Conservation (phyloP, 35 echinoderm and acorn worm species). For the Apostichopus californicus region DNA sequence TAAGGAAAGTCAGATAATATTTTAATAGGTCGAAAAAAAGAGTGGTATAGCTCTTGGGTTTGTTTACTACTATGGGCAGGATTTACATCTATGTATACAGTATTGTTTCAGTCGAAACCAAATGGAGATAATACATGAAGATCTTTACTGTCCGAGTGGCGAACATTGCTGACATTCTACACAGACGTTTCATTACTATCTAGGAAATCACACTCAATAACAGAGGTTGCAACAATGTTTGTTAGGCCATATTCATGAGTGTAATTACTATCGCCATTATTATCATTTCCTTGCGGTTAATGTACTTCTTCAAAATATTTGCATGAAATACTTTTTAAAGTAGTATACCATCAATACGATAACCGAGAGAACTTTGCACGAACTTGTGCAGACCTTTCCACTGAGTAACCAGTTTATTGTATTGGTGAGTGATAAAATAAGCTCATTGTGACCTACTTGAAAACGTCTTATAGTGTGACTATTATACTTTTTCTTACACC, state of each 20-base stretch:
- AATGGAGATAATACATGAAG: background rate
- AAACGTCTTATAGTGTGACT: background rate
- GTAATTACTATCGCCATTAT: no score
- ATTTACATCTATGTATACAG: slow-evolving; percentile 25
- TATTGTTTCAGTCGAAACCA: slow-evolving; percentile 23
- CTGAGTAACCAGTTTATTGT: background rate
- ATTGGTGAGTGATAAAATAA: background rate
- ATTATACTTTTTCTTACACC: background rate
- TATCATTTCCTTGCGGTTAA: background rate
- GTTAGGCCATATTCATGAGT: background rate
- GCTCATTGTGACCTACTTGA: background rate
- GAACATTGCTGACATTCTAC: background rate
- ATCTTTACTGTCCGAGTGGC: background rate
- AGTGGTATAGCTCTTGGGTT: background rate
- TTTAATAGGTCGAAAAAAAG: background rate
- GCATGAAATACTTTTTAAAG: background rate
- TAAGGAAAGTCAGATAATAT: no score
- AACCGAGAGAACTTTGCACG: background rate
- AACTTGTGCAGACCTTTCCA: slow-evolving; percentile 28
- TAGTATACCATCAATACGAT: background rate
- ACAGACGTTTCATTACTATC: background rate
- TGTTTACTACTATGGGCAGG: background rate
- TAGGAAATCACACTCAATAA: slow-evolving; percentile 6
- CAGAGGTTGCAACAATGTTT: background rate
- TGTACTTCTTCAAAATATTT: slow-evolving; percentile 34